A percentile compares a stretch with the other conserved stretches of the same genome.
These are phyloP conservation scores for Agapetus fuscipes DNA, from an alignment of 2,888 invertebrate genomes.

Conservation along the genomic window DNA sequence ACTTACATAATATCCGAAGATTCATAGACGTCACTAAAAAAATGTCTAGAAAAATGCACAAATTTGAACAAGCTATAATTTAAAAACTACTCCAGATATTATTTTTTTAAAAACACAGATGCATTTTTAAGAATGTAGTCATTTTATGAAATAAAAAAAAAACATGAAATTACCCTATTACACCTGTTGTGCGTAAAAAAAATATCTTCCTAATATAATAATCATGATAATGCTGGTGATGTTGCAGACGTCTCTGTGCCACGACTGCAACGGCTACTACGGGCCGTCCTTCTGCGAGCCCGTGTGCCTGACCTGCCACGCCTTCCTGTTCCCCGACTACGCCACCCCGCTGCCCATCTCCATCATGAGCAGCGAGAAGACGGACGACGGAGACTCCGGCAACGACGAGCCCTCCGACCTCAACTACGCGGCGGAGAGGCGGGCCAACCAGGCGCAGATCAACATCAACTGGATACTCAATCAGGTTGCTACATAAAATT, in stretches of 20 bases:
- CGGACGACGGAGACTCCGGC: constrained; percentile 87
- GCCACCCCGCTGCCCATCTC: constrained; percentile 44
- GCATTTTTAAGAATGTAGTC: no score
- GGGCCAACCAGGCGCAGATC: constrained; percentile 29
- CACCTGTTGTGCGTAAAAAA: no score
- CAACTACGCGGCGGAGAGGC: constrained; percentile 45
- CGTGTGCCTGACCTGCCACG: constrained; percentile 84
- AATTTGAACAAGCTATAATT: no score
- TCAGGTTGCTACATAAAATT: constrained; percentile 14
- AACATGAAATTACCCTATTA: no score
- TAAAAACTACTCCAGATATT: no score
- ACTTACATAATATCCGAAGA: no score
- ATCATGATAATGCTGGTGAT: no score
- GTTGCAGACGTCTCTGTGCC: constrained; percentile 60
- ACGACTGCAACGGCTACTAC: constrained; percentile 85
- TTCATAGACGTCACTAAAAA: no score
- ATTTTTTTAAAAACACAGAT: no score
- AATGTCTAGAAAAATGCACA: no score
- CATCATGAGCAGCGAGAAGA: constrained; percentile 46
- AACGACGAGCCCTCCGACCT: constrained; percentile 85
- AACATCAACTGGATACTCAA: constrained; percentile 16
- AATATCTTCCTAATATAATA: no score
- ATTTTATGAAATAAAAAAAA: no score
- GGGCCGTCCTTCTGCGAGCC: constrained; percentile 87
- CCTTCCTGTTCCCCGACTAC: constrained; percentile 82